phyloP scores from a whole-genome alignment of 1,140 invertebrate genomes.

The Wiebesia pumilae region DNA sequence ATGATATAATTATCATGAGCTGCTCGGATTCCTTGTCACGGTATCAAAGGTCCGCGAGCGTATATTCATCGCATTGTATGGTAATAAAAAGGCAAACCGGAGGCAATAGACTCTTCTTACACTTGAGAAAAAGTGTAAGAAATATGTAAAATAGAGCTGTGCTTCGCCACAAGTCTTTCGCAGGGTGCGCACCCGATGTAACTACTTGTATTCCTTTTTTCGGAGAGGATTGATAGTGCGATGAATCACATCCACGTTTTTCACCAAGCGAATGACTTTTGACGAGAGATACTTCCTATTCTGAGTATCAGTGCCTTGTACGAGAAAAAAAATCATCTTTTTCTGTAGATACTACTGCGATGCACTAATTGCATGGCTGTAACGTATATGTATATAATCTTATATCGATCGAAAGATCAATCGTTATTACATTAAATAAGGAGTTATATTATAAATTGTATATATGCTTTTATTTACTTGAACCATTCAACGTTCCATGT shows the following conservation, averaged over 20 bases:
- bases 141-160: background rate
- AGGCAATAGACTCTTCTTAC: too few relatives aligned
- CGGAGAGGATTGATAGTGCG: background rate
- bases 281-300: background rate
- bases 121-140: background rate
- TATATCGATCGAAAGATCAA: conserved; percentile 52
- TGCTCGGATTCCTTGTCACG: background rate
- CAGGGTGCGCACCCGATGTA: conserved; percentile 29
- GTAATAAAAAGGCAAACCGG: background rate
- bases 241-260: background rate
- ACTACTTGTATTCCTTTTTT: background rate
- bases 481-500: background rate
- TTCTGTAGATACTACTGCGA: conserved; percentile 34
- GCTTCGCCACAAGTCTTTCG: background rate
- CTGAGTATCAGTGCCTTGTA: conserved; percentile 31
- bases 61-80: conserved; percentile 27
- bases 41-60: background rate
- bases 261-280: background rate
- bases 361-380: conserved; percentile 48
- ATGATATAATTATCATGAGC: background rate
- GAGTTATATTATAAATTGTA: conserved; percentile 50
- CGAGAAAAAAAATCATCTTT: background rate
- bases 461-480: background rate
- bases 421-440: conserved; percentile 54
- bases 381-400: conserved; percentile 49